Base-by-base conservation (phyloP, 2,797 vertebrate genomes). In the Notoglanidium macrostoma region DNA sequence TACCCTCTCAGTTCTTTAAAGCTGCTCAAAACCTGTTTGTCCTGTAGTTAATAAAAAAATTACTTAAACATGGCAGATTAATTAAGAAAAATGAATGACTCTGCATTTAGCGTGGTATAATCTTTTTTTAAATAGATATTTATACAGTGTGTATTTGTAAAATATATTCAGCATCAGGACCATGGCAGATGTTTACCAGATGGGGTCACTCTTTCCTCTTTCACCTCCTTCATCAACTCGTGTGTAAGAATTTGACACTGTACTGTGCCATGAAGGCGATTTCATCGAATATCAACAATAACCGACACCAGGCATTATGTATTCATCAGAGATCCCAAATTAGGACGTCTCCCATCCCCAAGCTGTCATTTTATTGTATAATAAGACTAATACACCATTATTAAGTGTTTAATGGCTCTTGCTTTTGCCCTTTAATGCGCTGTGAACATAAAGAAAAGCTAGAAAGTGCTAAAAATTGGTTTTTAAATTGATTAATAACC, bases 161-260 rank as follows among this genome's bases (percentile, higher is more conserved):
- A 15, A 29, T 68, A 35, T 21, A 9, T 21, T 3, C 7, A 40
- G 11, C 46, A 76, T 51, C 73, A 55, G 74, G 49, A 77, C 15
- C 74, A 35, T 4, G 3, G 49, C 51, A 11, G 15, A 78, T 1
- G n/a, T 78, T 55, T 11, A 55, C 49, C 74, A 78, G 74, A 32
- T 54, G 74, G 9, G 51, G 74, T 78, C 74, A 55, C 74, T 78
- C 49, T 77, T 77, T 32, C 51, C 51, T 77, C 14, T 17, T 77
- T 77, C 17, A 54, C 3, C n/a, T 32, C 15, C 74, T 55, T 78
- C 51, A 10, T 55, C 49, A 78, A 35, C 17, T 19, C 6, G 14
- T 21, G 9, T 78, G 51, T 32, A 55, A 32, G 29, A n/a, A 29
- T n/a, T 51, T 26, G 40, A 12, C 70, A 46, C 44, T 11, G 10